Conservation (phyloP, 2,113 vertebrate species). For the Seriola aureovittata region DNA sequence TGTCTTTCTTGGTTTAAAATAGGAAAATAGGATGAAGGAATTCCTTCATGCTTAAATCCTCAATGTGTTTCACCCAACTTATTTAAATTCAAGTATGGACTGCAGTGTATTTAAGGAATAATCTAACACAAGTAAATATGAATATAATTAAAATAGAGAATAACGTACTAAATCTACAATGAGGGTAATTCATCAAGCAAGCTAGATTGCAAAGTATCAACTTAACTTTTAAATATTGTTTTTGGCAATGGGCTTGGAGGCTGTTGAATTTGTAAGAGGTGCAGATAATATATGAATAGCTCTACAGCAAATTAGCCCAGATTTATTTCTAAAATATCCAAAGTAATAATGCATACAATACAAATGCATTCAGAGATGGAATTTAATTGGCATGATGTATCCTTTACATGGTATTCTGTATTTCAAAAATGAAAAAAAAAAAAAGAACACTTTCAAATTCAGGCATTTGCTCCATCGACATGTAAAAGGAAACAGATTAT, state of each 20-base stretch:
- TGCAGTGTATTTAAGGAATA: not conserved
- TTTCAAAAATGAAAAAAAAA: slow-evolving; percentile 61
- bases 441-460: slow-evolving; percentile 43
- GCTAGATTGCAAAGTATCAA: not conserved
- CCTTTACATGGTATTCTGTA: slow-evolving; percentile 75
- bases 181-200: not conserved
- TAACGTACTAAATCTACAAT: not conserved
- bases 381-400: slow-evolving; percentile 78
- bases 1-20: not conserved
- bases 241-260: not conserved
- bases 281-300: not conserved
- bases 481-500: slow-evolving; percentile 76
- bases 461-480: slow-evolving; percentile 51
- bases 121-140: not conserved
- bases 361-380: slow-evolving; percentile 75
- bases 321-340: not conserved
- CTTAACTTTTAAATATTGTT: not conserved
- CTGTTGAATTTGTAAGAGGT: not conserved
- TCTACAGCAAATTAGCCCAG: not conserved
- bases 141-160: not conserved
- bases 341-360: slow-evolving; percentile 34
- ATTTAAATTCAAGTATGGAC: not conserved
- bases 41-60: not conserved
- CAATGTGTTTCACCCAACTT: not conserved
- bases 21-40: not conserved